These are phyloP conservation scores for Spisula subtruncata DNA, from an alignment of 2,888 invertebrate genomes.

Conservation along the genomic window DNA sequence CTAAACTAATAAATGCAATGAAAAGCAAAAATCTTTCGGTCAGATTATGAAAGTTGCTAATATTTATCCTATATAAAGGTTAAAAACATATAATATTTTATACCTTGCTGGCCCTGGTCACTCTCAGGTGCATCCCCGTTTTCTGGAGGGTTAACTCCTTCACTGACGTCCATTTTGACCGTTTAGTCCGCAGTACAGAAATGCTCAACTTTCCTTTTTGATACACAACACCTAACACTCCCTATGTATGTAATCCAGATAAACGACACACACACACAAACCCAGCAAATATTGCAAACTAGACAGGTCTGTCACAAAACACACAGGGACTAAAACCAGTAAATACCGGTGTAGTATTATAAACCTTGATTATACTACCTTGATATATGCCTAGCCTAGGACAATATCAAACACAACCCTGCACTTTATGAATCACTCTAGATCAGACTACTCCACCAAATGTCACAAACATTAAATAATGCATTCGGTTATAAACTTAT, in stretches of 20 bases:
- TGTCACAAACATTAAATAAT: neutral
- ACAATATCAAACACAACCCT: neutral
- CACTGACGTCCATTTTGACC: conserved; percentile 21
- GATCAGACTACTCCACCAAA: neutral
- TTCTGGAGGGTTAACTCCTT: neutral
- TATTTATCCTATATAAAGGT: neutral
- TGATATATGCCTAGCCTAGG: neutral
- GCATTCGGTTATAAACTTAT: neutral
- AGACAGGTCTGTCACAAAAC: neutral
- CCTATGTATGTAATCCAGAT: neutral
- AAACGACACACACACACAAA: no score
- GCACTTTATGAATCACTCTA: neutral
- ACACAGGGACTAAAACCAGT: neutral
- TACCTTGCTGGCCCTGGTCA: conserved; percentile 56
- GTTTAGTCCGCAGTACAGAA: neutral
- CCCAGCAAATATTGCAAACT: neutral
- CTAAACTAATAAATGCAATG: neutral
- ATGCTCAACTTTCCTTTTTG: neutral
- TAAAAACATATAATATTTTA: neutral
- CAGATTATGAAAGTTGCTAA: neutral
- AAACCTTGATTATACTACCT: neutral
- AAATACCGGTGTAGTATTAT: neutral
- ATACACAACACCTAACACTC: neutral
- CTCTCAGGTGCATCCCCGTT: conserved; percentile 68
- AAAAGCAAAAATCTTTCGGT: neutral